Evolutionary conservation across 2,888 invertebrate species (phyloP).

Genomic region (Furcula furcula): DNA sequence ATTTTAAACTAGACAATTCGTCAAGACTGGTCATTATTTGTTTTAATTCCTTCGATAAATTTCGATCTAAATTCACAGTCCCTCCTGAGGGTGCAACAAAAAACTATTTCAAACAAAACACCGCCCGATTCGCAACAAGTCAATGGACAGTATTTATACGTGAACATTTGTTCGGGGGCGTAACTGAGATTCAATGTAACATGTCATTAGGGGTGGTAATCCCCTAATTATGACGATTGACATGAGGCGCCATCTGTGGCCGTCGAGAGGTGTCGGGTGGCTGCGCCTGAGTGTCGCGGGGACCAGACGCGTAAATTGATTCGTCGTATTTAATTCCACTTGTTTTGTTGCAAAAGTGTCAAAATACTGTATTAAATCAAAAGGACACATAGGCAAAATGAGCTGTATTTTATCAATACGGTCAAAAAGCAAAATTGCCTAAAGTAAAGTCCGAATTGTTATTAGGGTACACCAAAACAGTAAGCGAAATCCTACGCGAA

Average conservation of each 20-base stretch:
- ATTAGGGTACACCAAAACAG: too few species aligned
- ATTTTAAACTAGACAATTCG: too few species aligned
- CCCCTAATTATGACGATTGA: conserved; percentile 81
- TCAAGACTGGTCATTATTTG: too few species aligned
- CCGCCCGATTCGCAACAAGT: conserved; percentile 37
- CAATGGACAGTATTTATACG: conserved; percentile 64
- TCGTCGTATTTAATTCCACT: conserved; percentile 26
- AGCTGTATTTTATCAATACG: too few species aligned
- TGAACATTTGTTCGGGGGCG: conserved; percentile 76
- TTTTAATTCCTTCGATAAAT: too few species aligned
- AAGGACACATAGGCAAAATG: too few species aligned
- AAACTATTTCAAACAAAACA: conserved; percentile 1
- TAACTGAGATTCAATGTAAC: conserved; percentile 75
- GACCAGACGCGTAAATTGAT: conserved; percentile 41
- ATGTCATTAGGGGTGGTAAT: conserved; percentile 76
- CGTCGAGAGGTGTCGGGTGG: conserved; percentile 72
- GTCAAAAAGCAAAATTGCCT: too few species aligned
- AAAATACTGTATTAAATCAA: too few species aligned
- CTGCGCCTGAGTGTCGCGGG: conserved; percentile 40
- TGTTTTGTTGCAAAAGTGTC: conserved; percentile 7
- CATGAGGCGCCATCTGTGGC: conserved; percentile 79
- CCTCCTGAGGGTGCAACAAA: conserved; percentile 2
- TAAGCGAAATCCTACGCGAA: too few species aligned
- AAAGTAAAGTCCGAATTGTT: too few species aligned
- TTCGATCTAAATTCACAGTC: too few species aligned